Evolutionary conservation across 2,888 invertebrate species (phyloP).

Genomic region (Limnephilus rhombicus): DNA sequence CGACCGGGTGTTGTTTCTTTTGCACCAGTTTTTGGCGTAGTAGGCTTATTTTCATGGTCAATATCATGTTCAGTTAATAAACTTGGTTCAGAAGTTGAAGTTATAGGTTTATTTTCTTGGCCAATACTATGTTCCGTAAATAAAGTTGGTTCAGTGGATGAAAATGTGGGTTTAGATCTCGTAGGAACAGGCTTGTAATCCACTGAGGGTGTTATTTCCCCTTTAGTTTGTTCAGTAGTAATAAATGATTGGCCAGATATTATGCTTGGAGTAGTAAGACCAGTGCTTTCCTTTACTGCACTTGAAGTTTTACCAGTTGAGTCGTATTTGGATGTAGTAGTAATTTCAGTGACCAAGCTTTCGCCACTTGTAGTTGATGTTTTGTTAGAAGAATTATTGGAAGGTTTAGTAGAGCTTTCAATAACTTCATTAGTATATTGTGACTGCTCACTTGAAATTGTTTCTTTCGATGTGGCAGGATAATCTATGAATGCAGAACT

Average conservation of each 20-base stretch:
- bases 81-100: not conserved
- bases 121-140: not conserved
- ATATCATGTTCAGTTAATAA: not conserved
- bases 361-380: constrained; percentile 4
- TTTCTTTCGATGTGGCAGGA: not conserved
- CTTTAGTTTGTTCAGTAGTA: constrained; percentile 3
- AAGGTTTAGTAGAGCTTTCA: not conserved
- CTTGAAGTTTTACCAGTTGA: not conserved
- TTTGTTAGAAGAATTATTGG: not conserved
- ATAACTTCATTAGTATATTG: not conserved
- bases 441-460: not conserved
- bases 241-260: not conserved
- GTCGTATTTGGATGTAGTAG: not conserved
- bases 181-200: not conserved
- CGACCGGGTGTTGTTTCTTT: not conserved
- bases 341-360: constrained; percentile 15
- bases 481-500: not conserved
- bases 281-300: not conserved
- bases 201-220: not conserved
- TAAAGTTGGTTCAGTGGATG: not conserved
- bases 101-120: not conserved
- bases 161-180: not conserved
- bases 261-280: not conserved
- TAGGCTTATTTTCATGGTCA: not conserved
- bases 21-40: constrained; percentile 10